A percentile compares a stretch with the other conserved stretches of the same genome.
phyloP scores from a whole-genome alignment of 2,113 vertebrate species.

The Tretioscincus oriximinensis region DNA sequence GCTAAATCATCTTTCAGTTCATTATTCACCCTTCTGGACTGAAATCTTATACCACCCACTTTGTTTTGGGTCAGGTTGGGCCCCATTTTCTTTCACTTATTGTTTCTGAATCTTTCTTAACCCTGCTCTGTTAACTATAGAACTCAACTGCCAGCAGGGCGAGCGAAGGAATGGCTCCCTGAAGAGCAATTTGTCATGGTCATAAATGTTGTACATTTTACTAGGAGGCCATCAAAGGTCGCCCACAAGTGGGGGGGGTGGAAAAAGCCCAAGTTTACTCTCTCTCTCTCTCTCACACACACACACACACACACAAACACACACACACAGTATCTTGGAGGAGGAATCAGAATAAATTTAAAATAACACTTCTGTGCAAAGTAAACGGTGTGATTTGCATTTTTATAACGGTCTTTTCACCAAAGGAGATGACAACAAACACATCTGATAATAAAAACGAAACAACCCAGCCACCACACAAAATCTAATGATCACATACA shows the following conservation, averaged over 20 bases:
- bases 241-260: conserved; percentile 43
- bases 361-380: not conserved
- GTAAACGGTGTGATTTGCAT: not conserved
- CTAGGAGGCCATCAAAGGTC: conserved; percentile 76
- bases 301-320: too few species aligned
- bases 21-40: conserved; percentile 69
- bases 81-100: conserved; percentile 64
- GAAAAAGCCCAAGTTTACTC: conserved; percentile 68
- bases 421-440: too few species aligned
- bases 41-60: conserved; percentile 71
- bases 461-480: too few species aligned
- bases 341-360: not conserved
- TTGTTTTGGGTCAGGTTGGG: conserved; percentile 58
- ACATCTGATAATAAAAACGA: too few species aligned
- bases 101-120: conserved; percentile 67
- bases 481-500: too few species aligned
- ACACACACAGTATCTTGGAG: not conserved
- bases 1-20: conserved; percentile 68
- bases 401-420: not conserved
- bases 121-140: conserved; percentile 61
- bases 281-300: conserved; percentile 40
- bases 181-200: conserved; percentile 72
- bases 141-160: conserved; percentile 64
- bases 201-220: conserved; percentile 74
- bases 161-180: conserved; percentile 71